These are phyloP conservation scores for Pelusios castaneus DNA, from an alignment of 2,113 vertebrate genomes.

Conservation along the genomic window DNA sequence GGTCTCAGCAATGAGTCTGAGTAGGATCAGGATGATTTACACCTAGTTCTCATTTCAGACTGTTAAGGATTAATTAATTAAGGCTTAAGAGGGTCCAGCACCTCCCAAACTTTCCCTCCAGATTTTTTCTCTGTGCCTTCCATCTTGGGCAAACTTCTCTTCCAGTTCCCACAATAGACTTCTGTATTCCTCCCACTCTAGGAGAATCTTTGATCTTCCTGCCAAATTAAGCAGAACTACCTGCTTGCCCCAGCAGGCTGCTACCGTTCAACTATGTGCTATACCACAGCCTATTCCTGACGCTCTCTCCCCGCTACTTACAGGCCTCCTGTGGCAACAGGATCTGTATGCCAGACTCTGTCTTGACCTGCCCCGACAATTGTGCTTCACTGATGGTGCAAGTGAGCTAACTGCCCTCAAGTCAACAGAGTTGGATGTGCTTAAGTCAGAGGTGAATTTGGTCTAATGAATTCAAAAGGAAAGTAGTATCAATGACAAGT, in stretches of 20 bases:
- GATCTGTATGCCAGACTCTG: not conserved
- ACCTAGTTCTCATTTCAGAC: not conserved
- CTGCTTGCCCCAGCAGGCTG: not conserved
- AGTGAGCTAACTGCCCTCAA: not conserved
- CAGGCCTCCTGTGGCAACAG: rapidly evolving
- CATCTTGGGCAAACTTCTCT: not conserved
- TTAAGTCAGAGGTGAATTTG: rapidly evolving
- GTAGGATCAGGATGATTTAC: not conserved
- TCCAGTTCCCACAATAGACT: not conserved
- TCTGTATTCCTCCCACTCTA: not conserved
- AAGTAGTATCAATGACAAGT: rapidly evolving
- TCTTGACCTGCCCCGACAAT: not conserved
- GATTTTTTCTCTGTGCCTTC: rapidly evolving
- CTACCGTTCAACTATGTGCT: not conserved
- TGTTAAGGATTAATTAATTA: not conserved
- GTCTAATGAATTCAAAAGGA: rapidly evolving
- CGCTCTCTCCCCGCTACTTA: not conserved
- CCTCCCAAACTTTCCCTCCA: not conserved
- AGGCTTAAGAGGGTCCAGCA: not conserved
- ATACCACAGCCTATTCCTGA: not conserved
- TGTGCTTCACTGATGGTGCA: not conserved
- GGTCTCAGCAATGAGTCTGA: not conserved
- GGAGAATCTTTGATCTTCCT: not conserved
- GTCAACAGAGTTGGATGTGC: not conserved
- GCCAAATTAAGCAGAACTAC: not conserved